phyloP scores from a whole-genome alignment of 2,113 vertebrate species.

The Pterocles gutturalis region DNA sequence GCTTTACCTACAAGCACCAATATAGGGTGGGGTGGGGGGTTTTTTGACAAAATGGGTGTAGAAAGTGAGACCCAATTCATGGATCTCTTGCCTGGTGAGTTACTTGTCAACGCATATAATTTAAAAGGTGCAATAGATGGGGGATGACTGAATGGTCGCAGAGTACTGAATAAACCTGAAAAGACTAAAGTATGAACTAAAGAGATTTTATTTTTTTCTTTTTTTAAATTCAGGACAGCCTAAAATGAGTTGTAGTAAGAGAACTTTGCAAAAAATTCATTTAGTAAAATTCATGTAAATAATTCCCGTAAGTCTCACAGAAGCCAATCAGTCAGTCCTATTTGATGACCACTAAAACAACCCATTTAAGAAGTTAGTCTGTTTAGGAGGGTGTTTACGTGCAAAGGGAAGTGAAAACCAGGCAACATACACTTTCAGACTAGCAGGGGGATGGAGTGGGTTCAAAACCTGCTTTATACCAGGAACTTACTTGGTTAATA shows the following conservation, averaged over 20 bases:
- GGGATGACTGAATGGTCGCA: neutral
- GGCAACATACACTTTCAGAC: neutral
- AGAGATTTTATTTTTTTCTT: neutral
- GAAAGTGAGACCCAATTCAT: neutral
- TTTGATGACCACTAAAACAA: neutral
- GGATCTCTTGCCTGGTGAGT: neutral
- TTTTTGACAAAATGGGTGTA: neutral
- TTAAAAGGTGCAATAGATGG: neutral
- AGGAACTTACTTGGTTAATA: neutral
- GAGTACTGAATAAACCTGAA: neutral
- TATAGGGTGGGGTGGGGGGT: neutral
- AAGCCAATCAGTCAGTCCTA: neutral
- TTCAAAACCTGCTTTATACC: neutral
- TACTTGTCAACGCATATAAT: neutral
- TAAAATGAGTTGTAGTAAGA: neutral
- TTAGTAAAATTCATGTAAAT: neutral
- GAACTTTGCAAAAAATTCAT: neutral
- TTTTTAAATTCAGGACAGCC: neutral
- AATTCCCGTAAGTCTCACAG: neutral
- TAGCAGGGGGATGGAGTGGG: no score
- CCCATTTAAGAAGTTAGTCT: neutral
- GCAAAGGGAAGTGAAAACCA: neutral
- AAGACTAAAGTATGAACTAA: neutral
- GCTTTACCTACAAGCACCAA: neutral
- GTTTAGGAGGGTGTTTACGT: neutral